Percentiles rank a stretch among this genome's conserved stretches.
These are phyloP conservation scores for Gallinago jamesoni DNA, from an alignment of 2,113 vertebrate genomes.

Conservation along the genomic window DNA sequence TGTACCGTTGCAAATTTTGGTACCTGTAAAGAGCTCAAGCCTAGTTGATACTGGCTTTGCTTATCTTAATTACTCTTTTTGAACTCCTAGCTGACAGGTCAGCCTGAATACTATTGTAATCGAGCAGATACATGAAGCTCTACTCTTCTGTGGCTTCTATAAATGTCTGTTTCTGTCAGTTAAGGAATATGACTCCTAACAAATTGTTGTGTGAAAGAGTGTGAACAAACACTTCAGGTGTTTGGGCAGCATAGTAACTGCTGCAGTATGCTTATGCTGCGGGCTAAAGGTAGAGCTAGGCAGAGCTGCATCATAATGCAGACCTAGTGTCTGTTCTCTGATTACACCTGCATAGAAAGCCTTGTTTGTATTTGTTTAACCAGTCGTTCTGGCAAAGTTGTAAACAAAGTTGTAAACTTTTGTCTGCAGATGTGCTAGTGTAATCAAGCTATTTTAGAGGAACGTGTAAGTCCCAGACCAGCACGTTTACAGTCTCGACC, in stretches of 20 bases:
- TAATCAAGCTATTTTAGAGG: not conserved
- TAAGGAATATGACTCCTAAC: not conserved
- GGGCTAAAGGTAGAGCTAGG: not conserved
- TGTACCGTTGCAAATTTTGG: not conserved
- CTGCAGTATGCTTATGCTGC: not conserved
- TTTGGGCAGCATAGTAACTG: not conserved
- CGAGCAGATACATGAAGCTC: not conserved
- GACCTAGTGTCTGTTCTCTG: not conserved
- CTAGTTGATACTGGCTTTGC: not conserved
- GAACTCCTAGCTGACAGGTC: not conserved
- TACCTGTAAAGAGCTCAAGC: not conserved
- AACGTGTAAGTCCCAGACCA: fast-evolving
- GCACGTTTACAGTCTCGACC: not conserved
- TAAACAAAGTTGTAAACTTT: not conserved
- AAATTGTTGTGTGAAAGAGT: not conserved
- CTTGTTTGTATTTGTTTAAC: not conserved
- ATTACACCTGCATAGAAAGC: not conserved
- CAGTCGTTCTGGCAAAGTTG: not conserved
- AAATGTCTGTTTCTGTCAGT: not conserved
- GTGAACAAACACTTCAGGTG: not conserved
- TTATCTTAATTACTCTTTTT: not conserved
- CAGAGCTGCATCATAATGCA: not conserved
- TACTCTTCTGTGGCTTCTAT: not conserved
- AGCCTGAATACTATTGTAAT: not conserved
- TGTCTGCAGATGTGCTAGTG: not conserved